Evolutionary conservation across 2,797 vertebrate genomes (phyloP).

Genomic region (Potorous gilbertii): DNA sequence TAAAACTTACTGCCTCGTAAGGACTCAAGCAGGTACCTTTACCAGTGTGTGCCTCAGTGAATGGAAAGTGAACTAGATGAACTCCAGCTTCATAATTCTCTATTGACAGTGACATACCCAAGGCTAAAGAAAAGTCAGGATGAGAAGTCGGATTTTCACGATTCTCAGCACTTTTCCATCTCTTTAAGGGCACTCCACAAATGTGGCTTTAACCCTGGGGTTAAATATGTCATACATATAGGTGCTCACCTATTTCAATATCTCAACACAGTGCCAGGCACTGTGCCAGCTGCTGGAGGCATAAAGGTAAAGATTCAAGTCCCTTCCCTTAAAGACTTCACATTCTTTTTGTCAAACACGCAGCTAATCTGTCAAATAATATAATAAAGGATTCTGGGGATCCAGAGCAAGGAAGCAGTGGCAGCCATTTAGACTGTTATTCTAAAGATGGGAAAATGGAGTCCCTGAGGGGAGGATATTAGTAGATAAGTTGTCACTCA

Average conservation of each 20-base stretch:
- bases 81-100: not conserved
- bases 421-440: not conserved
- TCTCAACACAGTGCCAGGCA: not conserved
- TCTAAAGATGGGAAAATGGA: not conserved
- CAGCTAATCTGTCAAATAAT: not conserved
- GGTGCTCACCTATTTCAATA: not conserved
- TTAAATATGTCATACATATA: not conserved
- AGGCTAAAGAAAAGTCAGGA: not conserved
- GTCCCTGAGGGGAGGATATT: not conserved
- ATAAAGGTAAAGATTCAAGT: not conserved
- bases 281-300: not conserved
- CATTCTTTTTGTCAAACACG: not conserved
- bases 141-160: not conserved
- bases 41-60: not conserved
- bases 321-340: not conserved
- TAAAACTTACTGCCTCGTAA: no score
- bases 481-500: not conserved
- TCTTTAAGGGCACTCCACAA: not conserved
- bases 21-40: not conserved
- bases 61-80: not conserved
- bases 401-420: not conserved
- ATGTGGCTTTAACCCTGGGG: not conserved
- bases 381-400: not conserved
- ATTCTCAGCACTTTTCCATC: not conserved
- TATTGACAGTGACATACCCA: not conserved